Percentiles rank a stretch among this genome's conserved stretches.
Conservation (phyloP, 2,888 invertebrate species). For the Halocaridina rubra region DNA sequence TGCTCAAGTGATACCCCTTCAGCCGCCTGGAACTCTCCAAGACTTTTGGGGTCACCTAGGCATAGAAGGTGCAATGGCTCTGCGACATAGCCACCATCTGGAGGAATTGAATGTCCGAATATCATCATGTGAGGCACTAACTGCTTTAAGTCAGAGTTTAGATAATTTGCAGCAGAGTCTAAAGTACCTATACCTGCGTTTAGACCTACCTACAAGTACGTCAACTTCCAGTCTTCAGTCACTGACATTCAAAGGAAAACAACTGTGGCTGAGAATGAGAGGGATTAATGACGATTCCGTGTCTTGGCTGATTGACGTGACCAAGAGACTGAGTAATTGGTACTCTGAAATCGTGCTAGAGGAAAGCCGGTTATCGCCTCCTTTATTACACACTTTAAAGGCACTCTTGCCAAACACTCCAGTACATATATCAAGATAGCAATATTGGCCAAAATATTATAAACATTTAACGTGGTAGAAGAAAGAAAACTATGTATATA, state of each 20-base stretch:
- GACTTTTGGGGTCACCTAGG: constrained; percentile 60
- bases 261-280: constrained; percentile 45
- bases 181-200: constrained; percentile 37
- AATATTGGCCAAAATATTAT: no score
- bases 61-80: constrained; percentile 48
- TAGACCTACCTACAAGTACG: constrained; percentile 43
- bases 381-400: constrained; percentile 44
- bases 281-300: constrained; percentile 37
- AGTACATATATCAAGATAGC: constrained; percentile 22
- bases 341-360: constrained; percentile 50
- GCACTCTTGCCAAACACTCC: constrained; percentile 17
- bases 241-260: constrained; percentile 46
- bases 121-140: constrained; percentile 43
- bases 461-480: no score
- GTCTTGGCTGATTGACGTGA: constrained; percentile 35
- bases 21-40: constrained; percentile 57
- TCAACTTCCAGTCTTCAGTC: constrained; percentile 26
- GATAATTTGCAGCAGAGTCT: constrained; percentile 11
- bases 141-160: constrained; percentile 35
- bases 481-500: no score
- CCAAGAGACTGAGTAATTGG: constrained; percentile 22
- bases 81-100: constrained; percentile 54
- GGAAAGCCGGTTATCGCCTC: constrained; percentile 38
- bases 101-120: constrained; percentile 46
- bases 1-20: constrained; percentile 48